Evolutionary conservation across 2,113 vertebrate genomes (phyloP).

Genomic region (Meles meles): DNA sequence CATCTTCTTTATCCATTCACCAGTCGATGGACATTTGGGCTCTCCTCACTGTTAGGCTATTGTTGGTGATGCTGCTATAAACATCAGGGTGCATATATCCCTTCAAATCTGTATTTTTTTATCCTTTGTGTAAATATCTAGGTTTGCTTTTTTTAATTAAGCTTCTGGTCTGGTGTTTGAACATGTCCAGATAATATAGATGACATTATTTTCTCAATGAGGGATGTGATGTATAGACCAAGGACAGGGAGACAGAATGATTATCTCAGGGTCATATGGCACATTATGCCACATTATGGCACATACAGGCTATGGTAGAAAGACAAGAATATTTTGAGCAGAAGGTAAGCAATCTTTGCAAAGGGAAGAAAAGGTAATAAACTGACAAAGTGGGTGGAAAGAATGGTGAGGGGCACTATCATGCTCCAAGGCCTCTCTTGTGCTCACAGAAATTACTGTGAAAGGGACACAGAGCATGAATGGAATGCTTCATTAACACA

Average conservation of each 20-base stretch:
- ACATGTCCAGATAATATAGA: background rate
- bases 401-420: background rate
- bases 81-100: background rate
- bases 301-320: background rate
- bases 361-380: background rate
- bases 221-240: background rate
- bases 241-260: background rate
- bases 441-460: background rate
- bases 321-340: background rate
- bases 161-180: background rate
- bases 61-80: background rate
- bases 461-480: background rate
- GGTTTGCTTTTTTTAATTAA: background rate
- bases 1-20: background rate
- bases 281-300: no score
- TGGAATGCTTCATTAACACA: background rate
- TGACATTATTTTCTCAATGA: slow-evolving; percentile 13
- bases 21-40: background rate
- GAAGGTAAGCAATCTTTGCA: background rate
- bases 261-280: background rate
- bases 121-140: background rate
- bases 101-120: background rate
- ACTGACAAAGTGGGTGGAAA: background rate
- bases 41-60: background rate
- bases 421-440: background rate